Conservation (phyloP, 2,113 vertebrate species). For the Diphyllodes magnificus region DNA sequence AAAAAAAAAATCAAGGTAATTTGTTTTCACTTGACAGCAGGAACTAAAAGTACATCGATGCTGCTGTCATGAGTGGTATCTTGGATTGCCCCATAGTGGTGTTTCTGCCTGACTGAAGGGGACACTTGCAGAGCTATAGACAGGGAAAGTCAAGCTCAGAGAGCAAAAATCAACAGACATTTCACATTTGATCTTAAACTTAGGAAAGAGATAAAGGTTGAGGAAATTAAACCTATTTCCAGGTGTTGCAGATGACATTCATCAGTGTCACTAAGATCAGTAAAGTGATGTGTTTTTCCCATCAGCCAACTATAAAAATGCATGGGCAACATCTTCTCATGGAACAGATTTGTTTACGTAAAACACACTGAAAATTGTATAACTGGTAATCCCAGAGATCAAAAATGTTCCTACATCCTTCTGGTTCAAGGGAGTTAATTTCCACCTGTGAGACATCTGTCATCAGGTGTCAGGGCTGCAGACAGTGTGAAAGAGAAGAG, state of each 20-base stretch:
- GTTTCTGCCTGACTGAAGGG: not conserved
- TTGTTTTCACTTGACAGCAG: conserved; percentile 23
- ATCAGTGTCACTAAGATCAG: not conserved
- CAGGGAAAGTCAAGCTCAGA: not conserved
- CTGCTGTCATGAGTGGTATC: not conserved
- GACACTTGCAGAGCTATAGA: not conserved
- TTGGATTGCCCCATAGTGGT: not conserved
- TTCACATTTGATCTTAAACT: not conserved
- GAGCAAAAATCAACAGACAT: not conserved
- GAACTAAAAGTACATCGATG: not conserved
- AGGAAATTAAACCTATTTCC: not conserved
- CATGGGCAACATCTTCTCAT: not conserved
- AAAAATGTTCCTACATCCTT: not conserved
- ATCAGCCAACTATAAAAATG: not conserved
- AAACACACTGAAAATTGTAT: not conserved
- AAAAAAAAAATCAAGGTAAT: not conserved
- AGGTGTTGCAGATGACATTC: not conserved
- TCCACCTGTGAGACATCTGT: not conserved
- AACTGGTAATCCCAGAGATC: not conserved
- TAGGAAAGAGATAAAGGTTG: not conserved
- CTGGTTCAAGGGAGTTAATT: not conserved
- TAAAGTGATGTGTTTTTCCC: not conserved
- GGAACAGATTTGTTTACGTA: not conserved
- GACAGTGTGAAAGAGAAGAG: not conserved
- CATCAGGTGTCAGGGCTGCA: not conserved